These are phyloP conservation scores for Fopius arisanus DNA, from an alignment of 1,140 invertebrate genomes.

Conservation along the genomic window DNA sequence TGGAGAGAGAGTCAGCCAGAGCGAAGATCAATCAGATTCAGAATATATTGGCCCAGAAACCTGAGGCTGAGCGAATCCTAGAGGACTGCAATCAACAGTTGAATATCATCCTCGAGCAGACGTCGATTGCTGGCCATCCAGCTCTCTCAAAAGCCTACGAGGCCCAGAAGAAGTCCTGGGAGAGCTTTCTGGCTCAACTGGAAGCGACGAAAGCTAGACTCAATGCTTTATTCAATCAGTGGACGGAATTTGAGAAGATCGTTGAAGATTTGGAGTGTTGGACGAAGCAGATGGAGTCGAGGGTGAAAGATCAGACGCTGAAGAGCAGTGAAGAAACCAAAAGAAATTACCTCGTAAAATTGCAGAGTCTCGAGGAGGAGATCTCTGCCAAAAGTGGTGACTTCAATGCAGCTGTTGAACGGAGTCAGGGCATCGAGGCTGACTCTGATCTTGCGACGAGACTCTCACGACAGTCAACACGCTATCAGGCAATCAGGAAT, in stretches of 20 bases:
- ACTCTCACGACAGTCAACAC: slow-evolving; percentile 80
- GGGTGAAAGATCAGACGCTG: slow-evolving; percentile 88
- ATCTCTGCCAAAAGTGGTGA: slow-evolving; percentile 76
- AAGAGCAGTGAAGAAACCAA: slow-evolving; percentile 87
- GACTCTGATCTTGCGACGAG: slow-evolving; percentile 80
- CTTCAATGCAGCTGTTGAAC: slow-evolving; percentile 75
- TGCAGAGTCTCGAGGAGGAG: slow-evolving; percentile 78
- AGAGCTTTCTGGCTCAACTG: slow-evolving; percentile 78
- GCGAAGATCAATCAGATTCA: slow-evolving; percentile 77
- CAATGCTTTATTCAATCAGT: slow-evolving; percentile 75
- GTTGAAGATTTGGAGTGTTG: slow-evolving; percentile 81
- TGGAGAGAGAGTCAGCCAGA: slow-evolving; percentile 79
- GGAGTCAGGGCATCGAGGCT: slow-evolving; percentile 76
- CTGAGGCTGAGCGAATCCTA: slow-evolving; percentile 78
- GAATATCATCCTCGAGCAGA: slow-evolving; percentile 78
- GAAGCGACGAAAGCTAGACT: slow-evolving; percentile 73
- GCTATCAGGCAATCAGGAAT: slow-evolving; percentile 87
- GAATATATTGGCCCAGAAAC: slow-evolving; percentile 76
- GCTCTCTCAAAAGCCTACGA: slow-evolving; percentile 79
- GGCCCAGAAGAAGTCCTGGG: slow-evolving; percentile 79
- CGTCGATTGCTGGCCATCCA: slow-evolving; percentile 80
- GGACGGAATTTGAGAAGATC: slow-evolving; percentile 81
- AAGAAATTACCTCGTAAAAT: slow-evolving; percentile 78
- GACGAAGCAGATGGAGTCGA: slow-evolving; percentile 84
- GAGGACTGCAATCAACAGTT: slow-evolving; percentile 76